phyloP scores from a whole-genome alignment of 2,113 vertebrate genomes.

The Lycocorax pyrrhopterus region DNA sequence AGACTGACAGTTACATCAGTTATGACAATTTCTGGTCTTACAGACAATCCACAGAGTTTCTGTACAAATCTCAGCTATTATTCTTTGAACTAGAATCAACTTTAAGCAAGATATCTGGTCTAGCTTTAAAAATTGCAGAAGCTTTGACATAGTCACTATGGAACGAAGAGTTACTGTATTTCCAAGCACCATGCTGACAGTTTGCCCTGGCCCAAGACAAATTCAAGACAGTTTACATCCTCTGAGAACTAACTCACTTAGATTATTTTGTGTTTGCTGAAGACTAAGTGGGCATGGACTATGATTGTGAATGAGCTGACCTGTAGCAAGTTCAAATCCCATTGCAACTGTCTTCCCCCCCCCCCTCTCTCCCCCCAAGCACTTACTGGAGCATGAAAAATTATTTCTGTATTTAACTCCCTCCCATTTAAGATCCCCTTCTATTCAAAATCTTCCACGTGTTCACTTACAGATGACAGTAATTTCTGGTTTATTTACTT shows the following conservation, averaged over 20 bases:
- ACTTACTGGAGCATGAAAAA: neutral
- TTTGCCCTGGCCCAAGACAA: neutral
- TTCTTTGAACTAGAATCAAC: neutral
- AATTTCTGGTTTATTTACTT: neutral
- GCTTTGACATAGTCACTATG: neutral
- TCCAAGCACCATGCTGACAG: neutral
- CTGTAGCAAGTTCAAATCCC: neutral
- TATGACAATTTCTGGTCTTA: conserved; percentile 12
- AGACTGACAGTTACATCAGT: neutral
- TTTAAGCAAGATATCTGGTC: neutral
- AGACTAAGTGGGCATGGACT: neutral
- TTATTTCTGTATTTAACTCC: neutral
- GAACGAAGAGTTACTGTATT: neutral
- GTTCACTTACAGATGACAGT: neutral
- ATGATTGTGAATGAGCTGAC: neutral
- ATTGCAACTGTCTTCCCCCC: neutral
- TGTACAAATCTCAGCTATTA: neutral
- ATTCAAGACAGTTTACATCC: neutral
- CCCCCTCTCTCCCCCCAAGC: neutral
- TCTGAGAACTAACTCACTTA: neutral
- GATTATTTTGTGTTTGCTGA: neutral
- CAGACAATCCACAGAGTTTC: neutral
- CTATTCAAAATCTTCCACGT: neutral
- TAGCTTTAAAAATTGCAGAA: neutral
- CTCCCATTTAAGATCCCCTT: neutral